Percentiles rank a stretch among this genome's conserved stretches.
Conservation (phyloP, 2,888 invertebrate species). For the Hyles lineata region DNA sequence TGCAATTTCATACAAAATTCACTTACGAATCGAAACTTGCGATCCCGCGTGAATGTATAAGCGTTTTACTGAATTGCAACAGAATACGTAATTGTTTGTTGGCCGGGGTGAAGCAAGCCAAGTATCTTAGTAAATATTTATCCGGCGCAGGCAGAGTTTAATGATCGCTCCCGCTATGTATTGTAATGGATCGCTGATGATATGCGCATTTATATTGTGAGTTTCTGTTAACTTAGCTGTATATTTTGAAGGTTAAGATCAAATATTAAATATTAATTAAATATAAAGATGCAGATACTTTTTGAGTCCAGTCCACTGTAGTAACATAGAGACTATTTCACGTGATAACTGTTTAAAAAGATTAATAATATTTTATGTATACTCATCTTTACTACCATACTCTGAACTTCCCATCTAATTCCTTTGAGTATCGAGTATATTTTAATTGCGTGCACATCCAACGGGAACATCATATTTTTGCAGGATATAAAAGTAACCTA, state of each 20-base stretch:
- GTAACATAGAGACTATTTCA: no score
- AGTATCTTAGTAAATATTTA: conserved; percentile 5
- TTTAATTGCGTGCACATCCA: no score
- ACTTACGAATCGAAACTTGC: conserved; percentile 3
- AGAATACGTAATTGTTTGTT: conserved; percentile 8
- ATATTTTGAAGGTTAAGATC: not conserved
- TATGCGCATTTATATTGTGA: not conserved
- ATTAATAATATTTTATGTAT: no score
- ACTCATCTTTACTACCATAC: no score
- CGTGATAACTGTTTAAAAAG: no score
- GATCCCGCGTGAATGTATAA: not conserved
- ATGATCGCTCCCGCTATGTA: conserved; percentile 6
- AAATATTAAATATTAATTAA: no score
- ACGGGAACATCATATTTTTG: no score
- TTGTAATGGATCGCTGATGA: not conserved
- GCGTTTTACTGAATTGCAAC: conserved; percentile 10
- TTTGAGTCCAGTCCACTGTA: no score
- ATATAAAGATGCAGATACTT: no score
- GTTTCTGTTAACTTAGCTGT: not conserved
- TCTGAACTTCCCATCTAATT: no score
- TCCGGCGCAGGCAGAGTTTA: not conserved
- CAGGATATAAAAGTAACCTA: no score
- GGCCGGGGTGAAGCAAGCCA: not conserved
- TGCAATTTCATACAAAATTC: not conserved
- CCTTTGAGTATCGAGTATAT: no score